Evolutionary conservation across 2,797 vertebrate species (phyloP).

Genomic region (Rhinichthys osculus): DNA sequence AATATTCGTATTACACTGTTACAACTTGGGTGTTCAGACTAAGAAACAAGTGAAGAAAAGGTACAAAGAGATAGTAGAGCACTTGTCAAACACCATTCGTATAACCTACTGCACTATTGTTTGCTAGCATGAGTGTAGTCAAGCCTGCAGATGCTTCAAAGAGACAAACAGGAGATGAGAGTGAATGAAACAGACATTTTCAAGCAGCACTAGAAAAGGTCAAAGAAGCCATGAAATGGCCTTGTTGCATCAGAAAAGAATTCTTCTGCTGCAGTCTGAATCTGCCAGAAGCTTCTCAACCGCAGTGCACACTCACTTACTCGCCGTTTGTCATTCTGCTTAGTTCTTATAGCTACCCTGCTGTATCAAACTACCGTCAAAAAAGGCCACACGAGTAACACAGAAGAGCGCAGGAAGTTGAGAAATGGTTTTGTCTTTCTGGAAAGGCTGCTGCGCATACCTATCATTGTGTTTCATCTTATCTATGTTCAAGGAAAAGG

Average conservation of each 20-base stretch:
- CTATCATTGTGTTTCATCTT: constrained; percentile 44
- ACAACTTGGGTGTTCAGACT: not conserved
- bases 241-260: constrained; percentile 3
- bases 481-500: constrained; percentile 51
- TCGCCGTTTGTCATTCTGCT: constrained; percentile 19
- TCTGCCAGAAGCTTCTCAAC: constrained; percentile 19
- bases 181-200: constrained; percentile 25
- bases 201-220: constrained; percentile 32
- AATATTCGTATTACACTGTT: not conserved
- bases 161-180: constrained; percentile 18
- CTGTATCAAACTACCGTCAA: constrained; percentile 24
- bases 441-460: constrained; percentile 38
- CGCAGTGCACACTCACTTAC: not conserved
- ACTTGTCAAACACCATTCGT: constrained; percentile 26
- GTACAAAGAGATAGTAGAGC: not conserved
- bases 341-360: not conserved
- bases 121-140: not conserved
- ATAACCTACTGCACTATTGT: constrained; percentile 31
- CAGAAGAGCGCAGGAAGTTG: constrained; percentile 20
- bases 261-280: not conserved
- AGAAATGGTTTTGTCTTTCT: constrained; percentile 51
- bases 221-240: constrained; percentile 5
- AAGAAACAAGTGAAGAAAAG: not conserved
- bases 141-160: constrained; percentile 8
- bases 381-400: constrained; percentile 47